These are phyloP conservation scores for Manis javanica DNA, from an alignment of 2,797 vertebrate genomes.

Conservation along the genomic window DNA sequence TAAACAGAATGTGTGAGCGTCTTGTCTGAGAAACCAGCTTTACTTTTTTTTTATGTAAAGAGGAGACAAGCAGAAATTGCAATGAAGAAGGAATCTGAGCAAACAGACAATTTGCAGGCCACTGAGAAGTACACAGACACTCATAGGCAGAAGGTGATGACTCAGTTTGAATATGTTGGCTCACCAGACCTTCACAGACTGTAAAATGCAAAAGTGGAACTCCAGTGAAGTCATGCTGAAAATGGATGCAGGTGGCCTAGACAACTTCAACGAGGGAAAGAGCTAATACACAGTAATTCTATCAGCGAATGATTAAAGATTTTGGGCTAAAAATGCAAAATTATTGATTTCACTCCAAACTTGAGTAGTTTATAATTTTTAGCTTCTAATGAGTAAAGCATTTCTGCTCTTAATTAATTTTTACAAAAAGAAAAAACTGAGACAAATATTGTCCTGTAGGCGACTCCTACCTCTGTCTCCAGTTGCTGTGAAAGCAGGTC, in stretches of 20 bases:
- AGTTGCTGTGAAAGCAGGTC: not conserved
- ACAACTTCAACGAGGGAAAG: not conserved
- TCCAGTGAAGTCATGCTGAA: not conserved
- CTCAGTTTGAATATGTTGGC: not conserved
- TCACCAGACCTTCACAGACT: too few species aligned
- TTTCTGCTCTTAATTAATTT: not conserved
- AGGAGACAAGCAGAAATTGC: not conserved
- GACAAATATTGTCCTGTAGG: not conserved
- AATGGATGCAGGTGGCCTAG: not conserved
- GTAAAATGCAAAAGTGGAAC: rapidly evolving
- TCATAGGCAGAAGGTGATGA: rapidly evolving
- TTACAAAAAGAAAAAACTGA: not conserved
- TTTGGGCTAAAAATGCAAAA: conserved; percentile 11
- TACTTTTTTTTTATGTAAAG: not conserved
- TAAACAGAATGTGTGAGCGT: not conserved
- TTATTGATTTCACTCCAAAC: conserved; percentile 13
- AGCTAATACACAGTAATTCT: not conserved
- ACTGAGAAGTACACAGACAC: not conserved
- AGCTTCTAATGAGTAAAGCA: conserved; percentile 25
- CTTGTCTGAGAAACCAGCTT: not conserved
- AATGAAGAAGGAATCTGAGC: not conserved
- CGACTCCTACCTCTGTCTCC: not conserved
- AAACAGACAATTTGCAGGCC: not conserved
- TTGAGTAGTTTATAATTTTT: not conserved
- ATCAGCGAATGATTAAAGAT: not conserved